phyloP scores from a whole-genome alignment of 1,140 invertebrate species.

The Elymnias hypermnestra region DNA sequence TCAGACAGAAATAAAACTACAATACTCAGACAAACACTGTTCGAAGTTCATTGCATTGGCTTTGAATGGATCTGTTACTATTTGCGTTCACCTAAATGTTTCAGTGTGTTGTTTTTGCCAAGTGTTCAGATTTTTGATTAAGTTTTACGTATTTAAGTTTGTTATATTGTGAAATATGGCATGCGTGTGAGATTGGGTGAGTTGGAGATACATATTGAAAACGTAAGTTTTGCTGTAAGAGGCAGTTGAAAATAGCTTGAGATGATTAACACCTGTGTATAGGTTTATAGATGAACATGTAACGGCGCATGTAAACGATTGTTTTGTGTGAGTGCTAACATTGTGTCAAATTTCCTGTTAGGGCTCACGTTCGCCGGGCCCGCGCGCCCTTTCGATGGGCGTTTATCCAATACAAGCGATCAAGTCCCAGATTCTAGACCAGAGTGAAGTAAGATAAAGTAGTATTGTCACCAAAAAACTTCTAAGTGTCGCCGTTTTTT shows the following conservation, averaged over 20 bases:
- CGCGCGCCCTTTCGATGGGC: conserved; percentile 89
- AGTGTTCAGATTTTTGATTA: conserved; percentile 25
- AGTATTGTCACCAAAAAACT: conserved; percentile 40
- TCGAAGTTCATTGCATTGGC: conserved; percentile 54
- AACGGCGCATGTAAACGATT: conserved; percentile 57
- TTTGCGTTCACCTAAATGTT: conserved; percentile 47
- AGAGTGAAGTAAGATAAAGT: conserved; percentile 89
- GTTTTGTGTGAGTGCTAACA: conserved; percentile 74
- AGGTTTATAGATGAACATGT: conserved; percentile 46
- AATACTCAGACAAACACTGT: conserved; percentile 20
- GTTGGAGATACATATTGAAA: conserved; percentile 8
- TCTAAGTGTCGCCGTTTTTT: conserved; percentile 55
- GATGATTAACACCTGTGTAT: conserved; percentile 41
- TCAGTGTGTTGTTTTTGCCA: conserved; percentile 48
- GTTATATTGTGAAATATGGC: conserved; percentile 34
- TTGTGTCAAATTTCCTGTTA: conserved; percentile 78
- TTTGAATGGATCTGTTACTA: conserved; percentile 60
- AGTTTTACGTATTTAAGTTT: conserved; percentile 14
- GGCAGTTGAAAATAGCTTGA: conserved; percentile 49
- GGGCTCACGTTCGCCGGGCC: conserved; percentile 92
- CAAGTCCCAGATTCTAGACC: conserved; percentile 88
- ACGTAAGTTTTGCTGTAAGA: conserved; percentile 35
- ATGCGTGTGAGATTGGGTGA: conserved; percentile 41
- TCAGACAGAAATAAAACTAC: conserved; percentile 26
- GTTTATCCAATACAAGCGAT: conserved; percentile 91